Evolutionary conservation across 2,888 invertebrate genomes (phyloP).

Genomic region (Drosophila siamana): DNA sequence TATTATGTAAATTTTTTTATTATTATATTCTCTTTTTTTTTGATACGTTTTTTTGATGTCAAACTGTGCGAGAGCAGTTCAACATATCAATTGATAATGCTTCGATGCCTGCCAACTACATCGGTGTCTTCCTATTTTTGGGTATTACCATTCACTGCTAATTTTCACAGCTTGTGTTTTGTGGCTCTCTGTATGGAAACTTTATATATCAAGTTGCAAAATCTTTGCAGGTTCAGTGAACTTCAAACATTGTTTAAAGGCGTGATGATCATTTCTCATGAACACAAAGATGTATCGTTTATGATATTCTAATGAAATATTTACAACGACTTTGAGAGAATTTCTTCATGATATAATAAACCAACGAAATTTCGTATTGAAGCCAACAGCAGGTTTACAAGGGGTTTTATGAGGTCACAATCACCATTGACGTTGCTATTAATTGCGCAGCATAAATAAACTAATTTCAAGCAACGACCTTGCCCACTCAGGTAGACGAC

Average conservation of each 20-base stretch:
- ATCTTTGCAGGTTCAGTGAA: slow-evolving; percentile 45
- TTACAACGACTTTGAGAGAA: neutral
- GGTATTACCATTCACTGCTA: slow-evolving; percentile 37
- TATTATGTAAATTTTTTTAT: slow-evolving; percentile 49
- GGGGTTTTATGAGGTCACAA: neutral
- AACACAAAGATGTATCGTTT: slow-evolving; percentile 3
- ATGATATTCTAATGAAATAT: slow-evolving; percentile 3
- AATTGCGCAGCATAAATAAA: slow-evolving; percentile 1
- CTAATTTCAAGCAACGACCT: neutral
- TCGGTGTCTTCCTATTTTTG: slow-evolving; percentile 35
- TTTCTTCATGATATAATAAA: slow-evolving; percentile 3
- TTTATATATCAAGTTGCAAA: slow-evolving; percentile 19
- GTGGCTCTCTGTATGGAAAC: slow-evolving; percentile 21
- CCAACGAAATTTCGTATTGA: neutral
- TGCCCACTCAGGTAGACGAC: neutral
- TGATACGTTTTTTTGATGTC: slow-evolving; percentile 11
- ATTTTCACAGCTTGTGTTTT: slow-evolving; percentile 61
- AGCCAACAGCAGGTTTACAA: neutral
- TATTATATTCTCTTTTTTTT: slow-evolving; percentile 7
- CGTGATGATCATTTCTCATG: slow-evolving; percentile 8
- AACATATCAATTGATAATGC: slow-evolving; percentile 47
- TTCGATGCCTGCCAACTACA: neutral
- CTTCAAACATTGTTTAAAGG: slow-evolving; percentile 12
- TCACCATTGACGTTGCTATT: neutral
- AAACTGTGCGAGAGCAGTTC: slow-evolving; percentile 31